Base-by-base conservation (phyloP, 2,797 vertebrate genomes). In the Smutsia temminckii region DNA sequence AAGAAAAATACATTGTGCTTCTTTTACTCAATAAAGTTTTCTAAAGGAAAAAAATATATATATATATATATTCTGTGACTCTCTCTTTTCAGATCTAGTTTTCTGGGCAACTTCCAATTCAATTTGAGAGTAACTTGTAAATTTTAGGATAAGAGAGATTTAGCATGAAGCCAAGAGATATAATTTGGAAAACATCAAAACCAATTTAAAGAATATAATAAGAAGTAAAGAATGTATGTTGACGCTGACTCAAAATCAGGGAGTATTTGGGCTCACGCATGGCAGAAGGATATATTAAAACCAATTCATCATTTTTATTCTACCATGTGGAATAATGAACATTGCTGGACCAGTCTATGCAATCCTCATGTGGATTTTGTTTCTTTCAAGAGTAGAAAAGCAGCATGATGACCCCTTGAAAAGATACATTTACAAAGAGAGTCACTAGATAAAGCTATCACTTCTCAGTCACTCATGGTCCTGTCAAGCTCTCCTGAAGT, bases 1-100 rank as follows among this genome's bases (percentile, higher is more conserved):
- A 94, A 94, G 93, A 97, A 97, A 97, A 96, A 97, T 97, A 78
- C 88, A 96, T 93, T 93, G 68, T 97, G 94, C 53, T 91, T 51
- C 97, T 40, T 68, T 21, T 89, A 18, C 20, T 18, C 18, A 75
- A 98, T 98, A 98, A 98, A 98, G 81, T 97, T 96, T 98, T 98
- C 89, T 98, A 97, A 94, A 95, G 86, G 96, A 40, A 40, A 40
- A 40, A 40, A 7, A 40, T 40, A 40, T 40, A 40, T 40, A 40
- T 40, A 40, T 40, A 7, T 40, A 40, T 40, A 40, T 40, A 40
- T 87, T 93, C 61, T 79, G 3, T 77, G 40, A 93, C 21, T 92
- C 18, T 59, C 51, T 95, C 57, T 94, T 92, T 92, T 86, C 21
- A 89, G 27, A 89, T 4, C 20, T n/a, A 91, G 29, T 77, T 94